Evolutionary conservation across 1,140 invertebrate species (phyloP).

Genomic region (Nephila pilipes): DNA sequence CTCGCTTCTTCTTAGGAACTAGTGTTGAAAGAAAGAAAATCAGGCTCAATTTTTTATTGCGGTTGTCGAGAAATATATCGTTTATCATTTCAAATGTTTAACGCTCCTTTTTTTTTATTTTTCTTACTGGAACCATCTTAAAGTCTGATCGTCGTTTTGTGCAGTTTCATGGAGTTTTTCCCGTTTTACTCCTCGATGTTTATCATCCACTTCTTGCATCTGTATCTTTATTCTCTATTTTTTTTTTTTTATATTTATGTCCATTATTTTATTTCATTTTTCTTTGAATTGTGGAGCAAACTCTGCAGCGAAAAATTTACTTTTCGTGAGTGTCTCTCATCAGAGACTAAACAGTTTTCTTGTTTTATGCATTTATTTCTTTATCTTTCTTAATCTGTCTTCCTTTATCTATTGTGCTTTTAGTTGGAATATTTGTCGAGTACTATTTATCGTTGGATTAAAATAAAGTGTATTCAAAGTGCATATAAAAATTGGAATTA

Average conservation of each 20-base stretch:
- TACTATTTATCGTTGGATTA: constrained; percentile 1
- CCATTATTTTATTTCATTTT: background rate
- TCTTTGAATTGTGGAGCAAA: background rate
- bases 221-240: too few relatives aligned
- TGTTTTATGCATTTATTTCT: background rate
- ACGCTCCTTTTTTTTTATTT: background rate
- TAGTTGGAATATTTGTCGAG: background rate
- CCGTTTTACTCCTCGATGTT: background rate
- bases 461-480: background rate
- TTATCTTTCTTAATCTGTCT: background rate
- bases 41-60: constrained; percentile 12
- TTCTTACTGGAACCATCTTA: background rate
- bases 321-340: background rate
- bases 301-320: background rate
- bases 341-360: background rate
- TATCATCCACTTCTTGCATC: background rate
- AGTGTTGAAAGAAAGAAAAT: background rate
- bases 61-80: constrained; percentile 35
- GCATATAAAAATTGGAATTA: background rate
- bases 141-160: background rate
- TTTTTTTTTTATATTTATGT: too few relatives aligned
- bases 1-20: background rate
- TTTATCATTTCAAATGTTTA: constrained; percentile 46
- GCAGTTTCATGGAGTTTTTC: background rate
- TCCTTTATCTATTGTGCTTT: background rate